A percentile compares a stretch with the other conserved stretches of the same genome.
These are phyloP conservation scores for Argya squamiceps DNA, from an alignment of 2,797 vertebrate species.

Conservation along the genomic window DNA sequence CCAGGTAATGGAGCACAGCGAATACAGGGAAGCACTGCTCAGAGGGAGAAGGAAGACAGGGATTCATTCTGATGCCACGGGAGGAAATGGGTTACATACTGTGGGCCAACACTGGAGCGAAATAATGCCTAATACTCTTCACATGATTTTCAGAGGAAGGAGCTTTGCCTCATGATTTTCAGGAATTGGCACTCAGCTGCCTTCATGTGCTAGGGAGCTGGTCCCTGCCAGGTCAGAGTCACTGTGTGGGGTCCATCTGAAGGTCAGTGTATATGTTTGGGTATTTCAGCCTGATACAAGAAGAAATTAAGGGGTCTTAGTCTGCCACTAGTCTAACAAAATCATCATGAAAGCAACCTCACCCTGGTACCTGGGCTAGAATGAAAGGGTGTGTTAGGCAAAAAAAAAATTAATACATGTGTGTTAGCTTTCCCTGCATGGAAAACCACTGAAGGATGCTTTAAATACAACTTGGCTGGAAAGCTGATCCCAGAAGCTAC, in stretches of 20 bases:
- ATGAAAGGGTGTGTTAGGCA: background rate
- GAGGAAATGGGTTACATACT: background rate
- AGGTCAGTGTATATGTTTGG: background rate
- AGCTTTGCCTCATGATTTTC: background rate
- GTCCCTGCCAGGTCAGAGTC: background rate
- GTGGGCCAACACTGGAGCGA: background rate
- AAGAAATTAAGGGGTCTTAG: background rate
- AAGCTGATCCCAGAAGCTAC: background rate
- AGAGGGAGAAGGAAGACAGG: background rate
- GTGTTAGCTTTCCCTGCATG: background rate
- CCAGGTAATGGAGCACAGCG: background rate
- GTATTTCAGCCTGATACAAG: background rate
- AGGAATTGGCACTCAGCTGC: background rate
- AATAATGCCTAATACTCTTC: background rate
- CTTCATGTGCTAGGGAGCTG: background rate
- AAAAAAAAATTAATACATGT: background rate
- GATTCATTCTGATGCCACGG: background rate
- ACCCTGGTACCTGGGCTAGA: background rate
- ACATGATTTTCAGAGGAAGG: background rate
- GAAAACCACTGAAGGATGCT: background rate
- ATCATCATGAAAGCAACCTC: background rate
- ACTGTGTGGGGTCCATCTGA: background rate
- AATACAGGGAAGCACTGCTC: background rate
- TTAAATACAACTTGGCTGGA: background rate
- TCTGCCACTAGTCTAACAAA: background rate